Evolutionary conservation across 2,797 vertebrate genomes (phyloP), one percentile per base, ranked within the genome.

Genomic region (Xenentodon cancila): DNA sequence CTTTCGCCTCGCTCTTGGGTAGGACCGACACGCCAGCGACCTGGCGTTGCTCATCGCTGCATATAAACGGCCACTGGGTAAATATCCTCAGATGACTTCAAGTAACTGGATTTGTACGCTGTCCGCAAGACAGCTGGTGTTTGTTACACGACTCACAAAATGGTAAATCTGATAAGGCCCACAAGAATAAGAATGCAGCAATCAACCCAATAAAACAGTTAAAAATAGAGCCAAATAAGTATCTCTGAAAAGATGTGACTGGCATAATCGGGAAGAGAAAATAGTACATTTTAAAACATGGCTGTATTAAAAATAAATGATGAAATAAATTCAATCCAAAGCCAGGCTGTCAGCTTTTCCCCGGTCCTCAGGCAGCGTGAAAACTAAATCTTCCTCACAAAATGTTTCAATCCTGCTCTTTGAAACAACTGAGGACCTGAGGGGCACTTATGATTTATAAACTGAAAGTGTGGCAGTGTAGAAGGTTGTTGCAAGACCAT

Each of bases 381-480:
- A 56, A 52, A 3, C 11, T 42, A 51, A 59, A 21, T 57, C 18
- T 68, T 43, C 48, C 0, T 46, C 56, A 17, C 5, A 25, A 15
- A 51, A 25, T 16, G 46, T 21, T 51, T 53, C 45, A 7, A 4
- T 48, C 16, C 42, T 13, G 27, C 50, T 42, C 11, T 45, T 18
- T 22, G 18, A 21, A 32, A 0, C 20, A 19, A 53, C 42, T 15
- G 9, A 20, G 18, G 9, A 54, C 18, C 18, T 0, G 0, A 51
- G 19, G 42, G 37, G 42, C 19, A 3, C 6, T 53, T 53, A 0
- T 55, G 47, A 22, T 54, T 47, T 25, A 27, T 42, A 53, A 63
- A n/a, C 13, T 22, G 22, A 32, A 53, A 62, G 27, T 18, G 9
- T 21, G 7, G 34, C 22, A 17, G 9, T 18, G 51, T 37, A 21